phyloP scores from a whole-genome alignment of 1,140 invertebrate genomes.

The Drosophila littoralis region DNA sequence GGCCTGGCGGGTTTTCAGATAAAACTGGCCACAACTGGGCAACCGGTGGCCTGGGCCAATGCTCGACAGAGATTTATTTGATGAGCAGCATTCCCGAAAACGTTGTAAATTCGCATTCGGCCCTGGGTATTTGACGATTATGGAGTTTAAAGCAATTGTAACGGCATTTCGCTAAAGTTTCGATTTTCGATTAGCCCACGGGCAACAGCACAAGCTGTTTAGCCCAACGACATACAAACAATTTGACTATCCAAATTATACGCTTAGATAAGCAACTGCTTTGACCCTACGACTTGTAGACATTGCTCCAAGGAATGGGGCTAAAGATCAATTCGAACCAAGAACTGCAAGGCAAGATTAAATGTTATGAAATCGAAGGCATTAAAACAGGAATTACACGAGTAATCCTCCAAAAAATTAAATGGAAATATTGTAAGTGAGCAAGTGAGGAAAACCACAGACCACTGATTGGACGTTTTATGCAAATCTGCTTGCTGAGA shows the following conservation, averaged over 20 bases:
- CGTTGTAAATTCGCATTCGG: conserved; percentile 52
- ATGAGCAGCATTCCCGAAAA: conserved; percentile 61
- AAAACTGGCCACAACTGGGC: conserved; percentile 40
- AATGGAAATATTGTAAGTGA: too few species aligned
- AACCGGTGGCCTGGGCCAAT: conserved; percentile 43
- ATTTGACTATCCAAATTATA: conserved; percentile 48
- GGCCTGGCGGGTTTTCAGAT: neutral
- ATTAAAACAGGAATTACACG: too few species aligned
- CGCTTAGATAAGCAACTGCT: conserved; percentile 24
- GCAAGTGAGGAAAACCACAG: too few species aligned
- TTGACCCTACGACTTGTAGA: conserved; percentile 28
- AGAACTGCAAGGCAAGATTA: neutral
- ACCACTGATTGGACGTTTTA: too few species aligned
- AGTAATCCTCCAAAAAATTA: too few species aligned
- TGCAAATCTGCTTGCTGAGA: too few species aligned
- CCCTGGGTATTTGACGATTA: conserved; percentile 57
- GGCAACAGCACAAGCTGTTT: conserved; percentile 19
- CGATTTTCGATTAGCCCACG: conserved; percentile 43
- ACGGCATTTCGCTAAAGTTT: conserved; percentile 51
- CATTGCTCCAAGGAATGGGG: conserved; percentile 18
- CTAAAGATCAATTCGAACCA: conserved; percentile 25
- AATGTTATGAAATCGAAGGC: neutral
- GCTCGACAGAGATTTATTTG: conserved; percentile 80
- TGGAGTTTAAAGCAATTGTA: conserved; percentile 64
- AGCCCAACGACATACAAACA: conserved; percentile 40